Percentiles rank a stretch among this genome's conserved stretches.
These are phyloP conservation scores for Glyptemys insculpta DNA, from an alignment of 2,797 vertebrate species.

Conservation along the genomic window DNA sequence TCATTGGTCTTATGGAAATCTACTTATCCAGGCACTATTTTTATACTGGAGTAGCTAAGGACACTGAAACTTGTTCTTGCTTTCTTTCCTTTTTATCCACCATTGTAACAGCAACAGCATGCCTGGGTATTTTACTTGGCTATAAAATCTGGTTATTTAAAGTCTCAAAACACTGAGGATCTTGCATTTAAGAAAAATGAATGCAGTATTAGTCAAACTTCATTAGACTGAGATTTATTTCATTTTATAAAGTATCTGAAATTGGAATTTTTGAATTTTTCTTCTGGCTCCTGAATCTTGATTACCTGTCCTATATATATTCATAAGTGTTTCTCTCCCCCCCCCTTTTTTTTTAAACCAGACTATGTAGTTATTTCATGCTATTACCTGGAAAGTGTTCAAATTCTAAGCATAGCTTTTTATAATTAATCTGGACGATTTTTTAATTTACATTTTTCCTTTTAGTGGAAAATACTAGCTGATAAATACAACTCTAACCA, in stretches of 20 bases:
- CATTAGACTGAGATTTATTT: neutral
- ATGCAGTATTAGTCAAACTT: neutral
- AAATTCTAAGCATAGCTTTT: neutral
- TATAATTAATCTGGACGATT: neutral
- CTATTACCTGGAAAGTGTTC: neutral
- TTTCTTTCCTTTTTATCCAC: neutral
- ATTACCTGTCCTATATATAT: neutral
- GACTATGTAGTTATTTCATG: neutral
- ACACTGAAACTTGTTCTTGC: neutral
- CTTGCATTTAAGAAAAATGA: neutral
- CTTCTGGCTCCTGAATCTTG: neutral
- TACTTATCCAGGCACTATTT: conserved; percentile 35
- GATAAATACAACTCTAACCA: neutral
- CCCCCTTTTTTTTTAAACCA: no score
- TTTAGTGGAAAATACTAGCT: neutral
- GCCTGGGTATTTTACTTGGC: conserved; percentile 10
- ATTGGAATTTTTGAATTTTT: neutral
- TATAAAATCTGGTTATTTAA: neutral
- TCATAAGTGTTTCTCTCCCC: neutral
- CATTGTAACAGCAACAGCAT: conserved; percentile 44
- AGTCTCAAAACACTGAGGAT: neutral
- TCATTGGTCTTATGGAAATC: conserved; percentile 22
- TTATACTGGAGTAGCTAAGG: conserved; percentile 36
- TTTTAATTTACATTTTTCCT: neutral
- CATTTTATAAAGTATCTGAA: neutral